Evolutionary conservation across 2,113 vertebrate species (phyloP).

Genomic region (Odobenus rosmarus): DNA sequence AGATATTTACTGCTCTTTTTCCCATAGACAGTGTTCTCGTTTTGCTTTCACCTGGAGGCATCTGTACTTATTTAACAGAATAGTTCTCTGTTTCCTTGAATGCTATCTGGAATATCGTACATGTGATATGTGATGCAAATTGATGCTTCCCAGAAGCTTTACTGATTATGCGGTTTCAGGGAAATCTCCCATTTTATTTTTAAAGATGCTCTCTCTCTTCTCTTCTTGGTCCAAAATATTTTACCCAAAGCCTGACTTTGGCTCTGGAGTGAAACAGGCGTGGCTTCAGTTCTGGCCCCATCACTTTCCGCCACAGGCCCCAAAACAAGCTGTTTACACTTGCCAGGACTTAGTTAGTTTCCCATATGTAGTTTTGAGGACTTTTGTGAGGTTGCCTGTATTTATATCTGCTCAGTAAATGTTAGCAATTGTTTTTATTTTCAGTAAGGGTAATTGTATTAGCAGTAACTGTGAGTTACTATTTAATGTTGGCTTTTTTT

Average conservation of each 20-base stretch:
- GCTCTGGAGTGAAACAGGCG: neutral
- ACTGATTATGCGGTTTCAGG: neutral
- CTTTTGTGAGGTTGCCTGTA: neutral
- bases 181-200: neutral
- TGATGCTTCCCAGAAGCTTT: neutral
- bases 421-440: neutral
- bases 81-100: neutral
- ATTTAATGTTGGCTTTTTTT: neutral
- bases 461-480: neutral
- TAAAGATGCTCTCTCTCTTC: neutral
- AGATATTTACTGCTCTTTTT: neutral
- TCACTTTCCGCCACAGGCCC: neutral
- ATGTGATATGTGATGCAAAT: neutral
- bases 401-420: neutral
- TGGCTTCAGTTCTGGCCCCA: neutral
- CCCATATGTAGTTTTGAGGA: neutral
- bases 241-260: neutral
- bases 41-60: neutral
- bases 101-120: neutral
- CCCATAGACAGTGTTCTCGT: neutral
- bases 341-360: neutral
- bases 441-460: neutral
- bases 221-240: neutral
- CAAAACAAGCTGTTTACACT: neutral
- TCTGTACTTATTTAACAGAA: neutral